A percentile compares a stretch with the other conserved stretches of the same genome.
Evolutionary conservation across 2,113 vertebrate genomes (phyloP).

Genomic region (Gorsachius goisagi): DNA sequence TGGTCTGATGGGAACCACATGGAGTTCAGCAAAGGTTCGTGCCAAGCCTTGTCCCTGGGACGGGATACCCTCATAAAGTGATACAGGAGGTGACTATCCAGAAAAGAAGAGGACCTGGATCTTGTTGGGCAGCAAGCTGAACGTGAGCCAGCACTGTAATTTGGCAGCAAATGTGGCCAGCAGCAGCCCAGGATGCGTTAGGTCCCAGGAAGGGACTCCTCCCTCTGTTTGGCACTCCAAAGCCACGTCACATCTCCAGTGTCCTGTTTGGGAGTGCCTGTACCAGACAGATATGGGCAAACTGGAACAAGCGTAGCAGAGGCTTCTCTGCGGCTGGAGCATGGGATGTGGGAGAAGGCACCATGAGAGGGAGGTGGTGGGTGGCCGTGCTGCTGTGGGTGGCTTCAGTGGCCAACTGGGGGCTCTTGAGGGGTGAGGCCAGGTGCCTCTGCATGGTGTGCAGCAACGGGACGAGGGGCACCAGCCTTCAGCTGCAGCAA

Average conservation of each 20-base stretch:
- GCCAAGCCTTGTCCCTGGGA: background rate
- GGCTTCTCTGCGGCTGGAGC: background rate
- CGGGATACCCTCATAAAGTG: background rate
- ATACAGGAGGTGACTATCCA: background rate
- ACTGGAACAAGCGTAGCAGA: background rate
- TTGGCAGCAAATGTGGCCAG: rapidly evolving
- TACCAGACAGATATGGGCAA: background rate
- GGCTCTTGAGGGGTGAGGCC: background rate
- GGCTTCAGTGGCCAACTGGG: background rate
- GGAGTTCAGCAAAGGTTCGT: background rate
- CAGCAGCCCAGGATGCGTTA: too few species aligned
- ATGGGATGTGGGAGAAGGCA: background rate
- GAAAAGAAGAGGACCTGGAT: background rate
- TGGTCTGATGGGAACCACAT: background rate
- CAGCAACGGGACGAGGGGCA: background rate
- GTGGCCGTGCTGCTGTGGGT: background rate
- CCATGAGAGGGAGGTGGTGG: too few species aligned
- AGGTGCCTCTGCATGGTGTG: too few species aligned
- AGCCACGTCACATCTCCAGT: rapidly evolving
- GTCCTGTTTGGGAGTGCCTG: background rate
- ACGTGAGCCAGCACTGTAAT: background rate
- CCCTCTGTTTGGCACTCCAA: background rate
- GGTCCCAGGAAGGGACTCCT: background rate
- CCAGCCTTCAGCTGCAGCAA: background rate
- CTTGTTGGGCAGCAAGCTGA: background rate